Evolutionary conservation across 2,888 invertebrate species (phyloP).

Genomic region (Scotopteryx bipunctaria): DNA sequence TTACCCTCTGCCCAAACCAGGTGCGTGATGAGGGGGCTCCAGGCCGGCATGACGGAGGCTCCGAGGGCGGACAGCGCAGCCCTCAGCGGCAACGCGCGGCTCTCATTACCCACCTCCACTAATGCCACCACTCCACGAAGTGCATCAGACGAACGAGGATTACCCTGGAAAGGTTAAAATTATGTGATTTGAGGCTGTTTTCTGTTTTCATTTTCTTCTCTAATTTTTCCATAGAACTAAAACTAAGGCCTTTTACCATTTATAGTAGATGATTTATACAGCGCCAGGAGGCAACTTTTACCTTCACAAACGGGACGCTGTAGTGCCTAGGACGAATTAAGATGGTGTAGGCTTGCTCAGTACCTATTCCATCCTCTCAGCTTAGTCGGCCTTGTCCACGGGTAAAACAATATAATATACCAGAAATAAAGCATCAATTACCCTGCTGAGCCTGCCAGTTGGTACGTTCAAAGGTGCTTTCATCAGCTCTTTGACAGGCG

Average conservation of each 20-base stretch:
- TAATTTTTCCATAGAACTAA: background rate
- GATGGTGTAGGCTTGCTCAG: too few species aligned
- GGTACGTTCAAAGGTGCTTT: constrained; percentile 3
- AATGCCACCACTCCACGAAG: constrained; percentile 65
- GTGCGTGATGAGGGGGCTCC: constrained; percentile 73
- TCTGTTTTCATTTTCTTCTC: too few species aligned
- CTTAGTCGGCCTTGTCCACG: too few species aligned
- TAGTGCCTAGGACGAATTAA: too few species aligned
- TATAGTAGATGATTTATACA: too few species aligned
- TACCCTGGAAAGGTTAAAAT: too few species aligned
- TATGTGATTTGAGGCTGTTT: too few species aligned
- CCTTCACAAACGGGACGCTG: too few species aligned
- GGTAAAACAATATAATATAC: too few species aligned
- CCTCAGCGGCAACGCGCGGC: constrained; percentile 59
- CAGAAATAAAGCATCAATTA: constrained; percentile 4
- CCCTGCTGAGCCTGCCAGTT: constrained; percentile 18
- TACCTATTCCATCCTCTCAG: too few species aligned
- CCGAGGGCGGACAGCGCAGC: constrained; percentile 68
- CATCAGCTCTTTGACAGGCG: constrained; percentile 2
- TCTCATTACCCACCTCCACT: constrained; percentile 65
- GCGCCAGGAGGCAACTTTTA: too few species aligned
- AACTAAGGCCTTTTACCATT: background rate
- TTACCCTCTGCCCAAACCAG: constrained; percentile 70
- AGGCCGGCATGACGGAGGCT: constrained; percentile 60
- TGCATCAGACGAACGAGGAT: constrained; percentile 44